Conservation (phyloP, 2,888 invertebrate genomes). For the Eilema depressum region DNA sequence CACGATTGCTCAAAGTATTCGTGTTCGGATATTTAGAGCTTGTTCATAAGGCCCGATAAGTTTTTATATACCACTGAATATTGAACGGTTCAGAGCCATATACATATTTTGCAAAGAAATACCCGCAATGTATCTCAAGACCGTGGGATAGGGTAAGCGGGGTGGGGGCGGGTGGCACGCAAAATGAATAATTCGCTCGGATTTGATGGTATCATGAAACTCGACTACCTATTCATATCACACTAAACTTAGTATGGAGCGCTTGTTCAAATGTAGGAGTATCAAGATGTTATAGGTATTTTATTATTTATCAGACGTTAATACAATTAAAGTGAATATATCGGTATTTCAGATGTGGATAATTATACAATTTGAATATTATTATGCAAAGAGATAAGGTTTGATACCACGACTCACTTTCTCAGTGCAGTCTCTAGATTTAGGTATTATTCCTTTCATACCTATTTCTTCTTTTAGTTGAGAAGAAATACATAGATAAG, state of each 20-base stretch:
- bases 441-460: too few relatives aligned
- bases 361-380: background rate
- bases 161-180: conserved; percentile 26
- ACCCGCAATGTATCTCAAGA: conserved; percentile 45
- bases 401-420: too few relatives aligned
- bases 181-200: conserved; percentile 46
- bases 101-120: conserved; percentile 69
- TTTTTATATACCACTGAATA: conserved; percentile 80
- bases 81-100: conserved; percentile 64
- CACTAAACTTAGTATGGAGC: conserved; percentile 2
- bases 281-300: background rate
- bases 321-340: background rate
- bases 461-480: too few relatives aligned
- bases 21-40: conserved; percentile 57
- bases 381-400: too few relatives aligned
- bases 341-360: background rate
- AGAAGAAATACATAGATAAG: too few relatives aligned
- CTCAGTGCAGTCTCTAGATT: too few relatives aligned
- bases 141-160: conserved; percentile 39
- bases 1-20: conserved; percentile 18
- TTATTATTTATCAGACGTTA: background rate
- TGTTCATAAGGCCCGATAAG: conserved; percentile 72
- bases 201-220: conserved; percentile 23
- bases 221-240: conserved; percentile 24
- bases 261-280: background rate